Conservation (phyloP, 1,140 invertebrate species). For the Ceratoteleas bidentatus region DNA sequence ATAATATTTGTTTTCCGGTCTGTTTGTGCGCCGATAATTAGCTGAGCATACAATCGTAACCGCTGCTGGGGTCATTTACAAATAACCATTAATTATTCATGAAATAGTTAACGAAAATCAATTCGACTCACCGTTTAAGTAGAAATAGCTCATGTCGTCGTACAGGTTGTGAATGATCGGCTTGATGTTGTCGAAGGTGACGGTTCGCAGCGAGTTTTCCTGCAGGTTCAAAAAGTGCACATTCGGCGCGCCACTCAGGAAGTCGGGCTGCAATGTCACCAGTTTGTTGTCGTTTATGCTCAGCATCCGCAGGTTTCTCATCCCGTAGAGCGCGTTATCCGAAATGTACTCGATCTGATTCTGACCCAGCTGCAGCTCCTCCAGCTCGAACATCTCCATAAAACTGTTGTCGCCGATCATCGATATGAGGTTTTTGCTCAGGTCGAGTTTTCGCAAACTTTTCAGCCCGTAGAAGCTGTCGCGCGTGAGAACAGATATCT, state of each 20-base stretch:
- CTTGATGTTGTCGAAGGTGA: conserved; percentile 87
- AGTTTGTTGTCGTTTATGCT: conserved; percentile 88
- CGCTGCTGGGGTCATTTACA: no score
- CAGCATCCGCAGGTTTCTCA: conserved; percentile 85
- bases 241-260: conserved; percentile 85
- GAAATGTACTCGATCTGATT: conserved; percentile 87
- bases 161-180: conserved; percentile 89
- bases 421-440: conserved; percentile 86
- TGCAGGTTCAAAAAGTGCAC: conserved; percentile 87
- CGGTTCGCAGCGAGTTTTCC: conserved; percentile 87
- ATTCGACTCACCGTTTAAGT: conserved; percentile 87
- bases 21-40: not conserved
- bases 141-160: conserved; percentile 86
- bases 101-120: not conserved
- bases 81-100: no score
- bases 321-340: conserved; percentile 86
- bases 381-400: conserved; percentile 86
- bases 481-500: conserved; percentile 85
- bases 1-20: not conserved
- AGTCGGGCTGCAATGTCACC: conserved; percentile 83
- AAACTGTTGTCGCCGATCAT: conserved; percentile 89
- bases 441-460: conserved; percentile 84
- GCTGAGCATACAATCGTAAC: not conserved
- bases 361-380: conserved; percentile 87
- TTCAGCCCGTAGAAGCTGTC: conserved; percentile 87